Percentiles rank a stretch among this genome's conserved stretches.
These are phyloP conservation scores for Zoanthus gigantus DNA, from an alignment of 92 coral and sea anemone genomes.

Conservation along the genomic window DNA sequence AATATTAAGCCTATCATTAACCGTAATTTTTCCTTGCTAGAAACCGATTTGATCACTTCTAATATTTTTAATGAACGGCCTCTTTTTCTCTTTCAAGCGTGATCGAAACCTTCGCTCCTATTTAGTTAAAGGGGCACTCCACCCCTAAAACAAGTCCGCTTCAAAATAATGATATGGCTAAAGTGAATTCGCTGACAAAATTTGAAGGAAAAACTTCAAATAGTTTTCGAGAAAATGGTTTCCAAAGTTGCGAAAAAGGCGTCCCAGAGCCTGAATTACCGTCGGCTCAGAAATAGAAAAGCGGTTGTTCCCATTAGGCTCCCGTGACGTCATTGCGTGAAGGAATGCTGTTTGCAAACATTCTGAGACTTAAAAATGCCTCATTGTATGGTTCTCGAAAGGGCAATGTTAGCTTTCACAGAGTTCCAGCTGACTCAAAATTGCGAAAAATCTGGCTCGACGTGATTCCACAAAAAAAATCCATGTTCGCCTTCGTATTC, in stretches of 20 bases:
- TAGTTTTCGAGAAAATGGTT: slow-evolving; percentile 24
- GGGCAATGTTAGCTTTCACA: not conserved
- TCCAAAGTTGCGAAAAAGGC: slow-evolving; percentile 15
- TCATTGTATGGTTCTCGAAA: not conserved
- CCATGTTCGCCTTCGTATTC: not conserved
- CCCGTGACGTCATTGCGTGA: not conserved
- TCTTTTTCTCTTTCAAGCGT: too few relatives aligned
- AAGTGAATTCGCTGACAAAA: slow-evolving; percentile 6
- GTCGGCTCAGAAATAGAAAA: slow-evolving; percentile 9
- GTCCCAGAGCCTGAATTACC: not conserved
- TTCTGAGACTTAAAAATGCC: not conserved
- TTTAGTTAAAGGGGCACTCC: slow-evolving; percentile 25
- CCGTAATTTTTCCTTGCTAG: too few relatives aligned
- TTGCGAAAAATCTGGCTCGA: not conserved
- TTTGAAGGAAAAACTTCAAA: slow-evolving; percentile 13
- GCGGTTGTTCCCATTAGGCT: not conserved
- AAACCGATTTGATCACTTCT: too few relatives aligned
- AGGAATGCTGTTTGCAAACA: not conserved
- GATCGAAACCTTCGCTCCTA: too few relatives aligned
- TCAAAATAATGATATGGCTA: not conserved
- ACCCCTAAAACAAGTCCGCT: slow-evolving; percentile 10
- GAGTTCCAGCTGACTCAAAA: slow-evolving; percentile 1
- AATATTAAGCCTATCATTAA: too few relatives aligned
- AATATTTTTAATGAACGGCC: too few relatives aligned
- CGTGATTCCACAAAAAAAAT: not conserved